phyloP scores from a whole-genome alignment of 2,888 invertebrate genomes.

The Agrochola circellaris region DNA sequence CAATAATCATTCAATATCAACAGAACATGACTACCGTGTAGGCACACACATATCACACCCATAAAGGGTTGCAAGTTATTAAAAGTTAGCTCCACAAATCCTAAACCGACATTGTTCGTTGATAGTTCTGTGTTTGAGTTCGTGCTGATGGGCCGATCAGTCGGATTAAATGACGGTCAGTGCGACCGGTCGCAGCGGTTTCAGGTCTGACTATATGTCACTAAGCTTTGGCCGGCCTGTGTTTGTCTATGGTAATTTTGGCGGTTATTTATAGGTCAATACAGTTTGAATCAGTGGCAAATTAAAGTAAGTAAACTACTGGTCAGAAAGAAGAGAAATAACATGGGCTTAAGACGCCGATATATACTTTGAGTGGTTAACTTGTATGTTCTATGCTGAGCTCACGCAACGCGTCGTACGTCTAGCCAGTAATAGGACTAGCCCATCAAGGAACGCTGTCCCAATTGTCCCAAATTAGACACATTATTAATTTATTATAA shows the following conservation, averaged over 20 bases:
- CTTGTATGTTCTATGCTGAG: no score
- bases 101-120: conserved; percentile 29
- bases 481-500: no score
- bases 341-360: background rate
- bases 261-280: background rate
- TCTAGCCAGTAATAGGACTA: no score
- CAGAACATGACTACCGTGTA: background rate
- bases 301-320: background rate
- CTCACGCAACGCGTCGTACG: no score
- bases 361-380: no score
- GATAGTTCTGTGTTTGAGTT: conserved; percentile 51
- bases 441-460: no score
- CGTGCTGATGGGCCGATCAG: conserved; percentile 58
- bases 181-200: conserved; percentile 9
- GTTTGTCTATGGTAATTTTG: conserved; percentile 36
- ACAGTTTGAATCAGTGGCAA: background rate
- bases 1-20: background rate
- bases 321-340: no score
- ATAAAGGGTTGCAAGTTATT: conserved; percentile 41
- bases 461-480: no score
- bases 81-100: conserved; percentile 50
- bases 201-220: conserved; percentile 32
- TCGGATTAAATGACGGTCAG: conserved; percentile 53
- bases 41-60: conserved; percentile 8
- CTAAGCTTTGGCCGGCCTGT: conserved; percentile 8